Conservation (phyloP, 2,797 vertebrate genomes). For the Microctenopoma steveboyesi region DNA sequence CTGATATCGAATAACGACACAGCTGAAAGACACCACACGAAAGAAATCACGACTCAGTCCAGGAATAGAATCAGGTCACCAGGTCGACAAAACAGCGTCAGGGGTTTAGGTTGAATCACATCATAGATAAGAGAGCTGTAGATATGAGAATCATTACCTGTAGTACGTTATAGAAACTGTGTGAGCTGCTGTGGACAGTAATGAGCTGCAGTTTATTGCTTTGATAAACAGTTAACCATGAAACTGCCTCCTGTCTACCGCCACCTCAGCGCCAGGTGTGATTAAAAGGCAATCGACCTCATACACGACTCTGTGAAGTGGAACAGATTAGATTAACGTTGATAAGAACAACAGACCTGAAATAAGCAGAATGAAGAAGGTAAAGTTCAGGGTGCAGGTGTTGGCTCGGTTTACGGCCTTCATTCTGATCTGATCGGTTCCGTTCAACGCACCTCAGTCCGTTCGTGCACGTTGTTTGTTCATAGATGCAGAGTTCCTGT, state of each 20-base stretch:
- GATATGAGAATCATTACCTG: not conserved
- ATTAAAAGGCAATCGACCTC: conserved; percentile 55
- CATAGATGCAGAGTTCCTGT: not conserved
- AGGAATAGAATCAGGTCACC: not conserved
- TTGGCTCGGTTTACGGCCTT: not conserved
- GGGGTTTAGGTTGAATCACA: not conserved
- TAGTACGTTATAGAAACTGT: no score
- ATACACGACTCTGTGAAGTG: not conserved
- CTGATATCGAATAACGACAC: no score
- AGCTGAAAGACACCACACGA: no score
- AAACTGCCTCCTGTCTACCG: conserved; percentile 28
- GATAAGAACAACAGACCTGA: conserved; percentile 7
- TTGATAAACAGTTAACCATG: not conserved
- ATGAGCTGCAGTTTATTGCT: not conserved
- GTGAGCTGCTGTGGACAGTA: no score
- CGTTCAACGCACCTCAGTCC: not conserved
- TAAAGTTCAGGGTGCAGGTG: conserved; percentile 22
- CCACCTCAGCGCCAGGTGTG: conserved; percentile 32
- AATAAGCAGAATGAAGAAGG: conserved; percentile 16
- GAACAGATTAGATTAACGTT: conserved; percentile 39
- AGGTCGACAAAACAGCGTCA: not conserved
- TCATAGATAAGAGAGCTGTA: conserved; percentile 7
- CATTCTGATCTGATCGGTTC: not conserved
- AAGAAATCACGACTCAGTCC: no score
- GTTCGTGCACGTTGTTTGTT: not conserved